Conservation (phyloP, 2,113 vertebrate species). For the Lepus americanus region DNA sequence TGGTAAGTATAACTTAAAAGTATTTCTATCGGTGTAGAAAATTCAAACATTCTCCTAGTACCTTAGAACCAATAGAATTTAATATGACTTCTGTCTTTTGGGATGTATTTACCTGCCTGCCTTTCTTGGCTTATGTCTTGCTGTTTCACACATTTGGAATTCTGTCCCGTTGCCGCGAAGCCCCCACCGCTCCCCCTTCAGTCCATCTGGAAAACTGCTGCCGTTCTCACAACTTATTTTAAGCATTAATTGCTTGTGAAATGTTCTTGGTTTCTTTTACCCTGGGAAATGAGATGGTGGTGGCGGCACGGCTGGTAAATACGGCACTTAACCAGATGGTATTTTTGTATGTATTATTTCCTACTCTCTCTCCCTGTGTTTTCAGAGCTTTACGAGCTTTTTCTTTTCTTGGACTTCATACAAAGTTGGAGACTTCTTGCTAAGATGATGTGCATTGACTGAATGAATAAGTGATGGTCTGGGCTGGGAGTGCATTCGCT, state of each 20-base stretch:
- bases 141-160: slow-evolving; percentile 15
- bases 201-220: not conserved
- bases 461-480: not conserved
- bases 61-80: not conserved
- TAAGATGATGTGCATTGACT: not conserved
- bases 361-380: not conserved
- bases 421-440: not conserved
- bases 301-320: not conserved
- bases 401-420: not conserved
- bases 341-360: slow-evolving; percentile 6
- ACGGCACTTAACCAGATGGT: not conserved
- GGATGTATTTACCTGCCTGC: not conserved
- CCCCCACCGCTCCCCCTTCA: too few species aligned
- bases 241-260: not conserved
- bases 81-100: not conserved
- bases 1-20: not conserved
- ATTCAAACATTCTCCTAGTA: not conserved
- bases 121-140: not conserved
- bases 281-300: not conserved
- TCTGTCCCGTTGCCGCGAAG: not conserved
- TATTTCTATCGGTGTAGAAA: slow-evolving; percentile 30
- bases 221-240: not conserved
- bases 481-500: not conserved
- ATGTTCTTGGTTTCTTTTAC: not conserved
- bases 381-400: not conserved